Conservation (phyloP, 2,113 vertebrate genomes). For the Paramormyrops kingsleyae region DNA sequence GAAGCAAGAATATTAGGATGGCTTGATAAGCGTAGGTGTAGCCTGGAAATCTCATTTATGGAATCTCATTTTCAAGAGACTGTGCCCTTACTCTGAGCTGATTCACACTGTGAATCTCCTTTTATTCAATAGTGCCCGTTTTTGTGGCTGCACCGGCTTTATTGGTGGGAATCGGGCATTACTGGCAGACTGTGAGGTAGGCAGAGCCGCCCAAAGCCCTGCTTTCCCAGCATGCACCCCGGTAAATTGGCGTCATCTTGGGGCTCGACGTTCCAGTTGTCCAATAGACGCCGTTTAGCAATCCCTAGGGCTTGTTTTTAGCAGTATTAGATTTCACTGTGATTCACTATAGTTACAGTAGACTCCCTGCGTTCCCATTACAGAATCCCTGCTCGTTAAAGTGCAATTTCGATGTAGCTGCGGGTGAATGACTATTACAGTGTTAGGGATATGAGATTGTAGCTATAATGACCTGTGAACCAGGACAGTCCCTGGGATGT, state of each 20-base stretch:
- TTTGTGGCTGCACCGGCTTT: neutral
- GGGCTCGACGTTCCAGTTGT: neutral
- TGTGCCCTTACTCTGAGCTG: neutral
- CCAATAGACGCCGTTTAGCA: neutral
- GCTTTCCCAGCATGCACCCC: neutral
- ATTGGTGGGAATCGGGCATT: neutral
- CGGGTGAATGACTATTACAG: neutral
- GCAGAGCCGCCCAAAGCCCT: neutral
- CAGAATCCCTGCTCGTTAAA: neutral
- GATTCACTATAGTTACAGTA: neutral
- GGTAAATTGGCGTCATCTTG: neutral
- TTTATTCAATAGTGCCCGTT: neutral
- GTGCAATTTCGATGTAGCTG: neutral
- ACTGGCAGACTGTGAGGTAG: neutral
- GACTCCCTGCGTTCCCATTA: neutral
- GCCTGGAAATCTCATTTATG: neutral
- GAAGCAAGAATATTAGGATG: neutral
- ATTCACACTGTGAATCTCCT: neutral
- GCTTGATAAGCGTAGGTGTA: neutral
- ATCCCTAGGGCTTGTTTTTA: neutral
- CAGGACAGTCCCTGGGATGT: neutral
- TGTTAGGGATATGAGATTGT: neutral
- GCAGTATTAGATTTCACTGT: neutral
- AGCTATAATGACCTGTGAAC: neutral
- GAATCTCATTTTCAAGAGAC: neutral